Evolutionary conservation across 2,888 invertebrate species (phyloP), one percentile per base, ranked within the genome.

Genomic region (Eutolmus rufibarbis): DNA sequence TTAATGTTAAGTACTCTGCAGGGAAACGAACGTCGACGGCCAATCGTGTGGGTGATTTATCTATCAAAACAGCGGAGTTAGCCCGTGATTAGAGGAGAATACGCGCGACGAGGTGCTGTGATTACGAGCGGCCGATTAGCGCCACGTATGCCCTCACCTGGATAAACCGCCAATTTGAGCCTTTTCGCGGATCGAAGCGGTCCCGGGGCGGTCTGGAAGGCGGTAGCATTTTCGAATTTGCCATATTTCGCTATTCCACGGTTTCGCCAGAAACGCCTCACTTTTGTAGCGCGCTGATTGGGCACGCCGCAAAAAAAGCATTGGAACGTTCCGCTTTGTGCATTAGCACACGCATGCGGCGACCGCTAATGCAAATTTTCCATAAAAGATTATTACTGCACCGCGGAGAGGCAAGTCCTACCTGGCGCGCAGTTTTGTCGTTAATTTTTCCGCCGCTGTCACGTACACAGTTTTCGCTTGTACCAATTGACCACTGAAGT

Each of bases 401-500:
- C 7, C 2, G n/a, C 66, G 31, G 31, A 51, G 31, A 51, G 81
- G 56, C 31, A 37, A 34, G 78, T 40, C 43, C 43, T 78, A 78
- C 19, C 37, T 40, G 66, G 81, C 56, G 40, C 66, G 40, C 19
- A 19, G 12, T 40, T 84, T 46, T 56, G 57, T 82, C 31, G 57
- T 82, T 31, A 23, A 28, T 74, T 74, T 57, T 84, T 66, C 66
- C 19, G 40, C 5, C 2, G 23, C 23, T 57, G 12, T 46, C 46
- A 46, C n/a, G 78, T 40, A 78, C 78, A 43, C 40, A 23, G 23
- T 85, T 85, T 84, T 43, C 31, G 51, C 76, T 56, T 88, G 88
- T 57, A 87, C 88, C 87, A 86, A 86, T 87, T 87, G 88, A 87
- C 78, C 88, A 86, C 86, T 88, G 76, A 88, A 82, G 87, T 88